Base-by-base conservation (phyloP, 2,113 vertebrate genomes). In the Neopipo cinnamomea region DNA sequence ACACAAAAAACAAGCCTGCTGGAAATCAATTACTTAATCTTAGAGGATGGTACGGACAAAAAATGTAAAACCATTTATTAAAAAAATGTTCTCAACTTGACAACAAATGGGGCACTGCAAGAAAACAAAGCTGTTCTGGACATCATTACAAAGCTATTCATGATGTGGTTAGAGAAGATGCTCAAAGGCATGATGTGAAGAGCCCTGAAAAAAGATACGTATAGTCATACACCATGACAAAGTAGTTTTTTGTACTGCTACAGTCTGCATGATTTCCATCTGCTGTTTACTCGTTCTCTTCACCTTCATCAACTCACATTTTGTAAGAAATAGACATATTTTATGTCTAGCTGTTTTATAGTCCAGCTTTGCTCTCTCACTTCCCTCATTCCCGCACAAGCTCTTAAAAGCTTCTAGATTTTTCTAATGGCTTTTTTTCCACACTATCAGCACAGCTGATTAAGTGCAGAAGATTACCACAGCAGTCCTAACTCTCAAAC, bases 201-300 rank as follows among this genome's bases (percentile, higher is more conserved):
- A 92, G 31, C 31, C 56, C 88, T 89, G 42, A 50, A 80, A 85
- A 87, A 88, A 70, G 44, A 53, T n/a, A 82, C 7, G 63, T 14
- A n/a, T 24, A 91, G 39, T 76, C 82, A 90, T 68, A 76, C 28
- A 79, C 67, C 91, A 76, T 62, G 74, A 88, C 67, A 79, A 91
- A 85, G 41, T 88, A 49, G 83, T 90, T 85, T 89, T 55, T 91
- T 93, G 37, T 58, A 44, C 75, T 93, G 59, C 49, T 70, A 35
- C 46, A 72, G 62, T 65, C 66, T 90, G 58, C 66, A 49, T 65
- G 81, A 85, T 73, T 93, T 93, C 92, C 74, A 93, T 90, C 85
- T 93, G 78, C 88, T 94, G 78, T 91, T 95, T 88, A 88, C 79
- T 82, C 18, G 7, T 76, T 82, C 66, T 89, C 53, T 82, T 94